Percentiles rank a stretch among this genome's conserved stretches.
These are phyloP conservation scores for Conomelus anceps DNA, from an alignment of 2,888 invertebrate genomes.

Conservation along the genomic window DNA sequence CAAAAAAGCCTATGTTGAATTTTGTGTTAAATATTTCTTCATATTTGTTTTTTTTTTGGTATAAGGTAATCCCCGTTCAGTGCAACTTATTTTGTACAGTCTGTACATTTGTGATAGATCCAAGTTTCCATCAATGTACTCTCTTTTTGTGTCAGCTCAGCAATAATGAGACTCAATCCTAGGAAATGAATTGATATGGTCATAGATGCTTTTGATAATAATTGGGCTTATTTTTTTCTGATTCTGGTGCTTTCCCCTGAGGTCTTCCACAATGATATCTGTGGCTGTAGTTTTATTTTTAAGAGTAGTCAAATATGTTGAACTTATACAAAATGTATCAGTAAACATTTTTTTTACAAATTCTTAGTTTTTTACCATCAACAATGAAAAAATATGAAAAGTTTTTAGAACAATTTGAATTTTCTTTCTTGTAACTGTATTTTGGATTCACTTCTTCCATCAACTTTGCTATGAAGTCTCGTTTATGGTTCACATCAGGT, in stretches of 20 bases:
- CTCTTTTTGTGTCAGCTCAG: background rate
- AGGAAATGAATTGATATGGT: background rate
- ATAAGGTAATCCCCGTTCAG: background rate
- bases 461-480: slow-evolving; percentile 11
- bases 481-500: background rate
- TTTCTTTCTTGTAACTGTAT: slow-evolving; percentile 13
- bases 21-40: background rate
- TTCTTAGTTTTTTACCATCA: background rate
- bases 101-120: background rate
- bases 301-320: slow-evolving; percentile 17
- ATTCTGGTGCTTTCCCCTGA: background rate
- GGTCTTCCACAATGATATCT: background rate
- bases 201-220: background rate
- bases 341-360: slow-evolving; percentile 18
- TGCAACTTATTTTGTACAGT: background rate
- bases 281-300: slow-evolving; percentile 9
- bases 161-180: background rate
- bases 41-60: background rate
- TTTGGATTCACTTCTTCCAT: slow-evolving; percentile 15
- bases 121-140: background rate
- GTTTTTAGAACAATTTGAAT: slow-evolving; percentile 2
- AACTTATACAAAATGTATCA: slow-evolving; percentile 8
- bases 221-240: background rate
- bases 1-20: no score
- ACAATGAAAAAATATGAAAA: background rate